Evolutionary conservation across 2,113 vertebrate genomes (phyloP), one percentile per base, ranked within the genome.

Genomic region (Sprattus sprattus): DNA sequence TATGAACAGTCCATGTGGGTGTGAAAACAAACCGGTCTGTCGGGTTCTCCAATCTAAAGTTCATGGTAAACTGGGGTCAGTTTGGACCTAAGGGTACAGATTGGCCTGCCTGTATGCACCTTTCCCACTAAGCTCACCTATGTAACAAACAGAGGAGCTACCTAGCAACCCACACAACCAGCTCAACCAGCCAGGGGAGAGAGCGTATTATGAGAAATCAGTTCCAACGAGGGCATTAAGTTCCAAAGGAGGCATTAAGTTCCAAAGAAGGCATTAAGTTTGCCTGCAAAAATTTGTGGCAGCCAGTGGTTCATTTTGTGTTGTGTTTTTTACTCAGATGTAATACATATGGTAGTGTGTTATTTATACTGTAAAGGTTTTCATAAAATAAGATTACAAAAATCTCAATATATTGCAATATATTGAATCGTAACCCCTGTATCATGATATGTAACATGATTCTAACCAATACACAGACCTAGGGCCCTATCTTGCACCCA

Each of bases 1-100:
- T 54, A 54, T 16, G 52, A 54, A 54, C 54, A 7, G 54, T 20
- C 54, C 54, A 25, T 60, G 67, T 82, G 10, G 82, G 67, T 85
- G 44, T 82, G 22, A 25, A 39, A 81, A 83, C 45, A 89, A 89
- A 87, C 82, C 64, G 85, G 85, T 88, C 32, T 52, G 16, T 78
- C 87, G 81, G 82, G 85, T 89, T 60, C 20, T 71, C 22, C n/a
- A 80, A 81, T 82, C 52, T 85, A 82, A 86, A 39, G 46, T 28
- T 83, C 16, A 60, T 22, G 20, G 4, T 16, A 22, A 82, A 82
- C 54, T 44, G 45, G 78, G 44, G n/a, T 60, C 49, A 47, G 22
- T 52, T 32, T 7, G 1, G 8, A 60, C 54, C 54, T 60, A 1
- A 60, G 54, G 54, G 18, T n/a, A 60, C 52, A 22, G 54, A 60